Conservation (phyloP, 2,113 vertebrate genomes). For the Paracanthobrama guichenoti region DNA sequence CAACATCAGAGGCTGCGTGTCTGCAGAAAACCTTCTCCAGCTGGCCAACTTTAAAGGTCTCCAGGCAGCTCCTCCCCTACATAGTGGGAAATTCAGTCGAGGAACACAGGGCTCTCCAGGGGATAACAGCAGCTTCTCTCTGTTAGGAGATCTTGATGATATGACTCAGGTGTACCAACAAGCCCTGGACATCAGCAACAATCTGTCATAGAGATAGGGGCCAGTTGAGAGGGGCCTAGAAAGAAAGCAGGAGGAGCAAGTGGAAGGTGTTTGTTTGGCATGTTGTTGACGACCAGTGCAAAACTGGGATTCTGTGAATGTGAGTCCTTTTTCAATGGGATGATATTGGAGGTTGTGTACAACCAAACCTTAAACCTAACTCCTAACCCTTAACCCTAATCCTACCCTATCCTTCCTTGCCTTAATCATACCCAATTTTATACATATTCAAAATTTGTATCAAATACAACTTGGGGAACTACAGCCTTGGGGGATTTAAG, state of each 20-base stretch:
- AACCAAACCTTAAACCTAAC: conserved; percentile 47
- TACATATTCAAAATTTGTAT: conserved; percentile 16
- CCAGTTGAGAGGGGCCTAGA: conserved; percentile 23
- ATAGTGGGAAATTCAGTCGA: conserved; percentile 82
- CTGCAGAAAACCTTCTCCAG: conserved; percentile 94
- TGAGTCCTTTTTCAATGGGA: conserved; percentile 58
- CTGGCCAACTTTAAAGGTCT: conserved; percentile 87
- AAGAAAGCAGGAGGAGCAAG: conserved; percentile 17
- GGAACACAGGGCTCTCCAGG: conserved; percentile 78
- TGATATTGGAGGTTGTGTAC: conserved; percentile 61
- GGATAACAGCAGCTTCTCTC: conserved; percentile 94
- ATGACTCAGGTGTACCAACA: conserved; percentile 92
- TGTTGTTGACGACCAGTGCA: conserved; percentile 75
- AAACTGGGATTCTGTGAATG: conserved; percentile 72
- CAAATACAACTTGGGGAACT: conserved; percentile 19
- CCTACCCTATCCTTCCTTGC: neutral
- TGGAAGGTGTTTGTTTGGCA: conserved; percentile 50
- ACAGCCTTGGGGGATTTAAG: conserved; percentile 26
- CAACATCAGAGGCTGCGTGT: conserved; percentile 90
- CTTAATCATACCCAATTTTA: neutral
- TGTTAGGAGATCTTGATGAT: conserved; percentile 91
- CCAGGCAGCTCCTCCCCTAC: conserved; percentile 82
- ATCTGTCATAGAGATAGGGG: conserved; percentile 76
- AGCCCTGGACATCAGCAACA: conserved; percentile 88
- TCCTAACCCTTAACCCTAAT: conserved; percentile 35